Percentiles rank a stretch among this genome's conserved stretches.
phyloP scores from a whole-genome alignment of 2,888 invertebrate genomes.

The Romanomermis culicivorax region DNA sequence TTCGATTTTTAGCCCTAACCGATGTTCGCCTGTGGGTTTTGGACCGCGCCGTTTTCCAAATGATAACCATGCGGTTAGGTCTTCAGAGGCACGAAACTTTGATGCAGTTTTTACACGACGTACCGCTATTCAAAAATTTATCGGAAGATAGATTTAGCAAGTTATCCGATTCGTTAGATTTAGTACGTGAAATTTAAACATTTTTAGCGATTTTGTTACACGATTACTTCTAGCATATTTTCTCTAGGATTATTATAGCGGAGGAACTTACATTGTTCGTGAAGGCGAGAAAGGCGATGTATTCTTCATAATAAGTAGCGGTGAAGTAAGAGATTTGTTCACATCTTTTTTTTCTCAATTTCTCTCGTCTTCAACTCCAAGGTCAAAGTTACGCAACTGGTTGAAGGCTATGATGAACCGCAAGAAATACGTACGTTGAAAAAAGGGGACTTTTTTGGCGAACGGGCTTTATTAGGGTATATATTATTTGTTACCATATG shows the following conservation, averaged over 20 bases:
- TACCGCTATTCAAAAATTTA: slow-evolving; percentile 22
- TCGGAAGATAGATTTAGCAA: slow-evolving; percentile 33
- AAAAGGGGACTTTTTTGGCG: slow-evolving; percentile 67
- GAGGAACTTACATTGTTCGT: slow-evolving; percentile 53
- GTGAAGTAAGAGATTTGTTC: slow-evolving; percentile 40
- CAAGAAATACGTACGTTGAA: slow-evolving; percentile 46
- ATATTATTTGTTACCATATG: neutral
- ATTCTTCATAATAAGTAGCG: slow-evolving; percentile 69
- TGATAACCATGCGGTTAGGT: slow-evolving; percentile 65
- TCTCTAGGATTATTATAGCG: slow-evolving; percentile 51
- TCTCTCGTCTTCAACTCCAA: slow-evolving; percentile 11
- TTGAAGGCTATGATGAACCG: slow-evolving; percentile 36
- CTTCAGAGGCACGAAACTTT: slow-evolving; percentile 64
- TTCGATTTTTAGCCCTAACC: slow-evolving; percentile 45
- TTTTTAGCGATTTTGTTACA: slow-evolving; percentile 4
- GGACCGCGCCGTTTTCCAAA: slow-evolving; percentile 63
- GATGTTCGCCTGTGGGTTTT: slow-evolving; percentile 68
- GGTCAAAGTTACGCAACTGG: slow-evolving; percentile 31
- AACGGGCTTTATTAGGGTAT: slow-evolving; percentile 52
- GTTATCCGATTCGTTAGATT: slow-evolving; percentile 64
- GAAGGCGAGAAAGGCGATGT: slow-evolving; percentile 71
- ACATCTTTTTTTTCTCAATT: slow-evolving; percentile 1
- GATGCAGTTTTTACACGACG: slow-evolving; percentile 47
- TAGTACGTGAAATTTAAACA: slow-evolving; percentile 38
- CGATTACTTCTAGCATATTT: slow-evolving; percentile 5